Evolutionary conservation across 2,888 invertebrate genomes (phyloP).

Genomic region (Acleris laterana): DNA sequence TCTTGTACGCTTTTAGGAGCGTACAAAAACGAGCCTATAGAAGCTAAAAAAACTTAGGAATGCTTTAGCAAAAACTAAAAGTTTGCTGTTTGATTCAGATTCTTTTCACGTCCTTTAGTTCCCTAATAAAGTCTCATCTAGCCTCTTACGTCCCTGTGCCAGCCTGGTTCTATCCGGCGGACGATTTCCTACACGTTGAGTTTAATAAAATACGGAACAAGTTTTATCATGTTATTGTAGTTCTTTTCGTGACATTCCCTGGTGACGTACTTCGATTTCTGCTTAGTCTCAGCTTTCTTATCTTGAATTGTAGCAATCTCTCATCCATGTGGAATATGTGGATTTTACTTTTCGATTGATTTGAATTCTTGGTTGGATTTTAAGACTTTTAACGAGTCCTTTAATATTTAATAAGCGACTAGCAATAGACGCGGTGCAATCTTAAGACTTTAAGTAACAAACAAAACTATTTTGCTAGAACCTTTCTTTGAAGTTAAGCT

Average conservation of each 20-base stretch:
- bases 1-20: no score
- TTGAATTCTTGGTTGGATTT: no score
- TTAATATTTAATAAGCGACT: no score
- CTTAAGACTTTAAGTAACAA: no score
- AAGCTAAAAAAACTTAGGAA: no score
- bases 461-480: no score
- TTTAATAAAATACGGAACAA: slow-evolving; percentile 48
- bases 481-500: no score
- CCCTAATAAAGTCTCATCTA: slow-evolving; percentile 11
- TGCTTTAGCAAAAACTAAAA: no score
- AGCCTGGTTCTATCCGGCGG: slow-evolving; percentile 14
- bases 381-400: no score
- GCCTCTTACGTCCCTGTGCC: slow-evolving; percentile 1
- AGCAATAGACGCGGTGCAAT: no score
- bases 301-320: slow-evolving; percentile 14
- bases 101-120: background rate
- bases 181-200: slow-evolving; percentile 46
- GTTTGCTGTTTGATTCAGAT: background rate
- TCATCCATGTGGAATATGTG: background rate
- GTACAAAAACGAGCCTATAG: no score
- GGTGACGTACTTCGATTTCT: slow-evolving; percentile 31
- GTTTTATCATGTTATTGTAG: slow-evolving; percentile 48
- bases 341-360: slow-evolving; percentile 6
- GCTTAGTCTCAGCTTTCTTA: slow-evolving; percentile 14
- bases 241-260: slow-evolving; percentile 39